Percentiles rank a stretch among this genome's conserved stretches.
These are phyloP conservation scores for Zaprionus davidi DNA, from an alignment of 1,140 invertebrate genomes.

Conservation along the genomic window DNA sequence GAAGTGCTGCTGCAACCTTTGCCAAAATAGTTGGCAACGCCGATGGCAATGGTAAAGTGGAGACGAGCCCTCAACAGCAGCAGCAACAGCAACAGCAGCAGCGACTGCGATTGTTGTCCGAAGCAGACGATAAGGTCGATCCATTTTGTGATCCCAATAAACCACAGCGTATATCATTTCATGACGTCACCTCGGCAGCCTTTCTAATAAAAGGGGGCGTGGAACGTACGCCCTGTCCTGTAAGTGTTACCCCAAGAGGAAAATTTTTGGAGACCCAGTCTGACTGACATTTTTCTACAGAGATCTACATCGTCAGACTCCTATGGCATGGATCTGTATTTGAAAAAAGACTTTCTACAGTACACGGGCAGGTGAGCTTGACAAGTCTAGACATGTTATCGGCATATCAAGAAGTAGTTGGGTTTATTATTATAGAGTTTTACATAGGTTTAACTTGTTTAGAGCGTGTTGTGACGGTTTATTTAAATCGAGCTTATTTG, in stretches of 20 bases:
- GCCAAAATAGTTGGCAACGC: background rate
- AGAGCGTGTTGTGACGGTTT: background rate
- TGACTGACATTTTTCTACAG: slow-evolving; percentile 19
- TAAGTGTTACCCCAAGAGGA: slow-evolving; percentile 82
- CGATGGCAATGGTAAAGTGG: background rate
- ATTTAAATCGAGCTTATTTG: background rate
- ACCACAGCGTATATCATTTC: slow-evolving; percentile 91
- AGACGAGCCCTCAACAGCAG: background rate
- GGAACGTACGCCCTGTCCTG: slow-evolving; percentile 92
- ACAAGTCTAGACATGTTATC: background rate
- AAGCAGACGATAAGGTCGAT: slow-evolving; percentile 66
- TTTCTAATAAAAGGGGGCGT: slow-evolving; percentile 94
- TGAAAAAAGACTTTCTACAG: slow-evolving; percentile 97
- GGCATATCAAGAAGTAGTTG: background rate
- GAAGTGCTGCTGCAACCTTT: background rate
- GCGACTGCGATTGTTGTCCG: slow-evolving; percentile 42
- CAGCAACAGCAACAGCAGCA: background rate
- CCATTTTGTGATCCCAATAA: slow-evolving; percentile 89
- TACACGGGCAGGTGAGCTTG: slow-evolving; percentile 92
- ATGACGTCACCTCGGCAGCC: slow-evolving; percentile 95
- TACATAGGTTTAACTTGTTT: background rate
- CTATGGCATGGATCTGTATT: slow-evolving; percentile 93
- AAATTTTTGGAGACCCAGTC: background rate
- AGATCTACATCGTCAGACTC: slow-evolving; percentile 91
- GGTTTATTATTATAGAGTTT: background rate